Evolutionary conservation across 2,888 invertebrate species (phyloP).

Genomic region (Diloba caeruleocephala): DNA sequence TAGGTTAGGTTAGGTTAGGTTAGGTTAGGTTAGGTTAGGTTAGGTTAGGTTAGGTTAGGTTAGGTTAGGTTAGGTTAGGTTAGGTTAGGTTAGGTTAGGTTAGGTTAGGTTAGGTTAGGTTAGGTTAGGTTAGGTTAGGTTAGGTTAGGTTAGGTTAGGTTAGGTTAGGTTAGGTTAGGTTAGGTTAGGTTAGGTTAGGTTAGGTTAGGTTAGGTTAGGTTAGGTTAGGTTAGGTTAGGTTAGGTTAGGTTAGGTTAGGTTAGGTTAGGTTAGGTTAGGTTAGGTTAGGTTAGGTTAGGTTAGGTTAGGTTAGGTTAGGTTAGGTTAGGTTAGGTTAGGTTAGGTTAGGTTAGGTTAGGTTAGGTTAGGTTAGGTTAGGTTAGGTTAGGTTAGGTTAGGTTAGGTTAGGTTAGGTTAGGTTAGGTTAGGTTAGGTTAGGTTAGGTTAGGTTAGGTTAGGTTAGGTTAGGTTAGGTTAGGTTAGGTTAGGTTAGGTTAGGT

Average conservation of each 20-base stretch:
- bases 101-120: constrained; percentile 31
- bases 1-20: constrained; percentile 38
- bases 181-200: too few species aligned
- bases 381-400: constrained; percentile 31
- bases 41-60: constrained; percentile 46
- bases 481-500: constrained; percentile 16
- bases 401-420: constrained; percentile 27
- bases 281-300: constrained; percentile 32
- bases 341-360: constrained; percentile 28
- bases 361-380: constrained; percentile 29
- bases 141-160: constrained; percentile 40
- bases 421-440: constrained; percentile 28
- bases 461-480: constrained; percentile 34
- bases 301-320: constrained; percentile 32
- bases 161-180: constrained; percentile 41
- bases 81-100: constrained; percentile 29
- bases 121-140: constrained; percentile 38
- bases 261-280: constrained; percentile 33
- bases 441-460: constrained; percentile 36
- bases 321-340: constrained; percentile 31
- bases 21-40: constrained; percentile 29
- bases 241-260: constrained; percentile 34
- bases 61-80: constrained; percentile 44
- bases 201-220: constrained; percentile 39
- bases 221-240: constrained; percentile 2